Conservation (phyloP, 2,888 invertebrate genomes). For the Chrysolina americana region DNA sequence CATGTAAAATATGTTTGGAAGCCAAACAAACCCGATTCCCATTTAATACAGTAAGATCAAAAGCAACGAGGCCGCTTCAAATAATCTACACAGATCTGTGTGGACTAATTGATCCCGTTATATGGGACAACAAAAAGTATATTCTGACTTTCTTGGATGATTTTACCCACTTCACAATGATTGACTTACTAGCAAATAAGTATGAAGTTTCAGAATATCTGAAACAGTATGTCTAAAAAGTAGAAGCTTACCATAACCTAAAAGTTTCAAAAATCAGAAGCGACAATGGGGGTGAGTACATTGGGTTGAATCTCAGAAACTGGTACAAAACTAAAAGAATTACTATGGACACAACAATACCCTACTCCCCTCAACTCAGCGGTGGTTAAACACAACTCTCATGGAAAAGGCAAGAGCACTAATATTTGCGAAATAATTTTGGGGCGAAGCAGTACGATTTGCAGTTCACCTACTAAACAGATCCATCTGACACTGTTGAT, state of each 20-base stretch:
- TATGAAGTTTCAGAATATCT: not conserved
- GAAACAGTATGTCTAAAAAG: not conserved
- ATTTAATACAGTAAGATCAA: slow-evolving; percentile 56
- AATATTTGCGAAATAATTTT: too few species aligned
- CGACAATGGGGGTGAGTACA: not conserved
- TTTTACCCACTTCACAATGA: too few species aligned
- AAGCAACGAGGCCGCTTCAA: slow-evolving; percentile 58
- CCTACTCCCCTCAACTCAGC: not conserved
- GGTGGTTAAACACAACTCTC: not conserved
- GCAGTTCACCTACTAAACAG: too few species aligned
- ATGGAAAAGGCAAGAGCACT: too few species aligned
- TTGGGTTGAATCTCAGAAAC: not conserved
- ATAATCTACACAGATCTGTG: not conserved
- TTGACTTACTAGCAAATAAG: slow-evolving; percentile 40
- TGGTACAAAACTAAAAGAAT: not conserved
- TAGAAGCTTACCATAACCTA: not conserved
- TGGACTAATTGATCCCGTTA: too few species aligned
- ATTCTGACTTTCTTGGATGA: too few species aligned
- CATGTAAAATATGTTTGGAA: slow-evolving; percentile 32
- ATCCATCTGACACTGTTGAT: too few species aligned
- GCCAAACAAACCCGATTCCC: slow-evolving; percentile 43
- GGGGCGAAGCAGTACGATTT: too few species aligned
- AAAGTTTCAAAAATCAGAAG: not conserved
- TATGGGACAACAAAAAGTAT: too few species aligned
- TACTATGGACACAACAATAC: not conserved